Conservation (phyloP, 2,888 invertebrate genomes). For the Macrostomum cliftonense region DNA sequence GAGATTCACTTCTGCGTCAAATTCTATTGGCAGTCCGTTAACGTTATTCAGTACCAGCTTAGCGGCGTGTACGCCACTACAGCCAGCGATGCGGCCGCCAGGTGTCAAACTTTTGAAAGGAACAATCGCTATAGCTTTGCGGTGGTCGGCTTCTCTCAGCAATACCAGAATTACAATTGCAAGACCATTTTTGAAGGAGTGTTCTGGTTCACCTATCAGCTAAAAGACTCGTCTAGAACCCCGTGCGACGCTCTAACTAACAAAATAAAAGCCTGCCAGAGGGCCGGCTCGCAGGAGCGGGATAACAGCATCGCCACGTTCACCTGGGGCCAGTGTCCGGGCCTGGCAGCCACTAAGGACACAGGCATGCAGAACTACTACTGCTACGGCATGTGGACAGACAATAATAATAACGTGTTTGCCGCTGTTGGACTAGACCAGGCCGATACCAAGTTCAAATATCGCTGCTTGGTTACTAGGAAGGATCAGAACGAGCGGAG, state of each 20-base stretch:
- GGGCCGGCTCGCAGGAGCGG: conserved; percentile 9
- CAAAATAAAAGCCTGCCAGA: conserved; percentile 9
- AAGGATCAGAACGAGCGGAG: conserved; percentile 10
- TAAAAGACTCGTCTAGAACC: conserved; percentile 3
- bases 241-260: conserved; percentile 6
- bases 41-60: no score
- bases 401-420: conserved; percentile 8
- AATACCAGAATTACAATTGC: conserved; percentile 6
- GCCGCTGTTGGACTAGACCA: conserved; percentile 9
- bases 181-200: conserved; percentile 10
- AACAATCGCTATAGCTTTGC: no score
- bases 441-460: conserved; percentile 9
- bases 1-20: no score
- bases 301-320: conserved; percentile 8
- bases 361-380: background rate
- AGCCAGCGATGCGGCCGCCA: no score
- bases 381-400: conserved; percentile 11
- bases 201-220: conserved; percentile 8
- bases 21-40: no score
- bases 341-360: background rate
- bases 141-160: no score
- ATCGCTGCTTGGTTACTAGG: conserved; percentile 12
- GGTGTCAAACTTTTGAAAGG: no score
- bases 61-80: no score
- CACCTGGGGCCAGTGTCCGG: conserved; percentile 9